Evolutionary conservation across 2,113 vertebrate genomes (phyloP).

Genomic region (Dissostichus mawsoni): DNA sequence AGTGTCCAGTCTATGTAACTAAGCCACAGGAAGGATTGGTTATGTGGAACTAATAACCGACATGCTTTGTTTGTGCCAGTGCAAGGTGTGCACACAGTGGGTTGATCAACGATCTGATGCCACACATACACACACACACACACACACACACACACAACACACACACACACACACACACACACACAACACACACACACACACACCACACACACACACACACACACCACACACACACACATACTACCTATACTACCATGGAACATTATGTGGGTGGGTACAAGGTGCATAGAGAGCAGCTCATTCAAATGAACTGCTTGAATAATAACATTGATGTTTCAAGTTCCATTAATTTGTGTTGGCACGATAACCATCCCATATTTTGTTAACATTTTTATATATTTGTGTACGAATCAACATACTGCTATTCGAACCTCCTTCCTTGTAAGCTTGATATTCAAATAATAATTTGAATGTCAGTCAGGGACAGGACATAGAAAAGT

Average conservation of each 20-base stretch:
- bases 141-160: too few species aligned
- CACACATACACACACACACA: neutral
- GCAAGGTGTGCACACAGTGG: slow-evolving; percentile 22
- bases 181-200: neutral
- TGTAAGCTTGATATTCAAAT: neutral
- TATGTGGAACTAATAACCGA: neutral
- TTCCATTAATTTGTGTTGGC: neutral
- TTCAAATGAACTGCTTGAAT: neutral
- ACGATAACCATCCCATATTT: neutral
- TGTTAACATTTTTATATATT: neutral
- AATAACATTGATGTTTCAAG: neutral
- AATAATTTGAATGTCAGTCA: neutral
- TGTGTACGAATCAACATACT: slow-evolving; percentile 5
- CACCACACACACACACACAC: slow-evolving; percentile 10
- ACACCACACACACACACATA: neutral
- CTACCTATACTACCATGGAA: neutral
- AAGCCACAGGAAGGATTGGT: neutral
- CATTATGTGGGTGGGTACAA: neutral
- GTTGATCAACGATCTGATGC: slow-evolving; percentile 47
- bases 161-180: neutral
- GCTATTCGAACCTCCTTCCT: neutral
- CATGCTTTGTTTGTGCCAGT: neutral
- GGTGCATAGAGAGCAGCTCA: neutral
- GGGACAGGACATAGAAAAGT: neutral
- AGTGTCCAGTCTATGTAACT: neutral